Percentiles rank a stretch among this genome's conserved stretches.
These are phyloP conservation scores for Ondatra zibethicus DNA, from an alignment of 2,113 vertebrate species.

Conservation along the genomic window DNA sequence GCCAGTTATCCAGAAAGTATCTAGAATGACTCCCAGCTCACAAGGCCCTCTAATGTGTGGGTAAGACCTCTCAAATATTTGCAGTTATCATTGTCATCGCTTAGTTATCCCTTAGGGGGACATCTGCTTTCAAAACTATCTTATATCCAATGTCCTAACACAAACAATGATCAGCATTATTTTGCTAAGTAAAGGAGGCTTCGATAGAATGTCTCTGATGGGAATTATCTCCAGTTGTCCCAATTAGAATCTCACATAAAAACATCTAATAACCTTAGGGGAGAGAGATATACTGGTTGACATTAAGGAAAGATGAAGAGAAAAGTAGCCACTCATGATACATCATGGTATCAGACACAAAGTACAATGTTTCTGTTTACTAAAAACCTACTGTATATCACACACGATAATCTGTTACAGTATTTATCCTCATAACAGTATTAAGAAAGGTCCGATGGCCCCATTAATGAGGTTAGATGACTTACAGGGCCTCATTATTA, in stretches of 20 bases:
- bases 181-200: not conserved
- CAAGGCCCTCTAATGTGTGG: not conserved
- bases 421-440: not conserved
- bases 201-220: not conserved
- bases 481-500: not conserved
- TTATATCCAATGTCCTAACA: not conserved
- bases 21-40: not conserved
- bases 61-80: not conserved
- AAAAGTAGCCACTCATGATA: not conserved
- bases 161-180: not conserved
- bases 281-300: not conserved
- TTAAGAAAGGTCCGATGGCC: not conserved
- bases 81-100: not conserved
- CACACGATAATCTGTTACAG: not conserved
- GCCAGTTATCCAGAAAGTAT: not conserved
- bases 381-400: not conserved
- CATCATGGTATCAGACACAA: not conserved
- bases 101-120: not conserved
- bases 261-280: not conserved
- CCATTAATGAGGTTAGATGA: not conserved
- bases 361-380: too few relatives aligned
- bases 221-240: not conserved
- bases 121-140: not conserved
- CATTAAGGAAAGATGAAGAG: not conserved
- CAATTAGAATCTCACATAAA: not conserved